A percentile compares a stretch with the other conserved stretches of the same genome.
These are phyloP conservation scores for Notechis scutatus DNA, from an alignment of 2,113 vertebrate species.

Conservation along the genomic window DNA sequence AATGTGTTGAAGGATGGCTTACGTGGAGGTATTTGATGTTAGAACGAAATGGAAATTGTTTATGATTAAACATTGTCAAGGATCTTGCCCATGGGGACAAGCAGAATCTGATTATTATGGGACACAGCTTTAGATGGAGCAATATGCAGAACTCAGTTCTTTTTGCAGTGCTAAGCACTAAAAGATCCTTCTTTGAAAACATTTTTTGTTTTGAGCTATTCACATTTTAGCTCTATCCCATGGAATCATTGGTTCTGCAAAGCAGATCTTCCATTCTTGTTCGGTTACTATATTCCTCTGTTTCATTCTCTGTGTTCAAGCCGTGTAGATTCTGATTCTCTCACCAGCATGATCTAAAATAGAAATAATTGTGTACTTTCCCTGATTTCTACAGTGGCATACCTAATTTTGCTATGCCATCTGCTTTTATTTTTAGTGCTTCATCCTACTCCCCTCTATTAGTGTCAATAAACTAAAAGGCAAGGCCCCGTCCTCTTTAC, in stretches of 20 bases:
- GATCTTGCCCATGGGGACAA: not conserved
- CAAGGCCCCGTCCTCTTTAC: not conserved
- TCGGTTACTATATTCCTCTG: not conserved
- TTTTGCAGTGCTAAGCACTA: not conserved
- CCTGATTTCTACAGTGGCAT: not conserved
- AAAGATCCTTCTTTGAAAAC: not conserved
- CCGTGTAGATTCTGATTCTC: not conserved
- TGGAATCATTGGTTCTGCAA: not conserved
- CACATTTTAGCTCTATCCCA: not conserved
- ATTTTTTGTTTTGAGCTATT: not conserved
- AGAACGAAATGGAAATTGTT: not conserved
- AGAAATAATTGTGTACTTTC: not conserved
- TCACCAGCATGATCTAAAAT: not conserved
- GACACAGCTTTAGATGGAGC: not conserved
- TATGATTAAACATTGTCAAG: not conserved
- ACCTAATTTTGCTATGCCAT: constrained; percentile 21
- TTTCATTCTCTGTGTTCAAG: not conserved
- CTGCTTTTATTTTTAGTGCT: constrained; percentile 12
- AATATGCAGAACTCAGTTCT: not conserved
- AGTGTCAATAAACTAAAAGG: not conserved
- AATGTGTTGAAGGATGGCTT: not conserved
- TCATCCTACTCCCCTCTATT: not conserved
- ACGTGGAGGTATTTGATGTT: not conserved
- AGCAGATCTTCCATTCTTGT: not conserved
- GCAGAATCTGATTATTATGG: not conserved